Evolutionary conservation across 2,888 invertebrate genomes (phyloP).

Genomic region (Plutella xylostella): DNA sequence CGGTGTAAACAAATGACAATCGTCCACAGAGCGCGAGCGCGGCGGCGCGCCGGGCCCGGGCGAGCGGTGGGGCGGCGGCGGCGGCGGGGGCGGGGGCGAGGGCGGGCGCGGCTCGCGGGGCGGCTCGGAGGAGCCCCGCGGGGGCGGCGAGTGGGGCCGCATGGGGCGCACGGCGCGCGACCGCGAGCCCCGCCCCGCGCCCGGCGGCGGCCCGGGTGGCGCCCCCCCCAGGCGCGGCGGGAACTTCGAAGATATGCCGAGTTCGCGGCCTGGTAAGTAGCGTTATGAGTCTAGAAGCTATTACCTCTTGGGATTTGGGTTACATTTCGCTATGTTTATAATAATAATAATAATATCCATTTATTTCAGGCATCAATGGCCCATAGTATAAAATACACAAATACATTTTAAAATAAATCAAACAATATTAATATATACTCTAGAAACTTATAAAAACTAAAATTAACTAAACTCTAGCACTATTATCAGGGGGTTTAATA

Average conservation of each 20-base stretch:
- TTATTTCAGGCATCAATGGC: too few species aligned
- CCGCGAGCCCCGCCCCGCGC: slow-evolving; percentile 29
- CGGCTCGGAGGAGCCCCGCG: slow-evolving; percentile 46
- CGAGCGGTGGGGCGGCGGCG: slow-evolving; percentile 39
- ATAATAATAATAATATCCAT: too few species aligned
- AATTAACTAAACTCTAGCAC: too few species aligned
- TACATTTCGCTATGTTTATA: too few species aligned
- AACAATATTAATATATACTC: too few species aligned
- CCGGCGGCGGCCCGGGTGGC: slow-evolving; percentile 35
- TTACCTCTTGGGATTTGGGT: too few species aligned
- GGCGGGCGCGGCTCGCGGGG: slow-evolving; percentile 41
- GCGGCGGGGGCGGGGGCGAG: slow-evolving; percentile 13
- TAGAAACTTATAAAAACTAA: too few species aligned
- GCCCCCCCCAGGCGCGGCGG: slow-evolving; percentile 28
- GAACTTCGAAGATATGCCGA: slow-evolving; percentile 56
- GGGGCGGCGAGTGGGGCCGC: slow-evolving; percentile 57
- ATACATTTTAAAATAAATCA: too few species aligned
- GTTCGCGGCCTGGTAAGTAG: slow-evolving; percentile 45
- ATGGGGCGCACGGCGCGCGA: slow-evolving; percentile 24
- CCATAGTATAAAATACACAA: too few species aligned
- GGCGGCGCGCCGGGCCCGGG: slow-evolving; percentile 47
- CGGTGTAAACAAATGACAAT: background rate
- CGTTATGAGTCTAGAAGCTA: too few species aligned
- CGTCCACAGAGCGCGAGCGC: slow-evolving; percentile 29
- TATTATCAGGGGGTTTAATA: too few species aligned